phyloP scores from a whole-genome alignment of 2,888 invertebrate species.

The Chrysotoxum bicinctum region DNA sequence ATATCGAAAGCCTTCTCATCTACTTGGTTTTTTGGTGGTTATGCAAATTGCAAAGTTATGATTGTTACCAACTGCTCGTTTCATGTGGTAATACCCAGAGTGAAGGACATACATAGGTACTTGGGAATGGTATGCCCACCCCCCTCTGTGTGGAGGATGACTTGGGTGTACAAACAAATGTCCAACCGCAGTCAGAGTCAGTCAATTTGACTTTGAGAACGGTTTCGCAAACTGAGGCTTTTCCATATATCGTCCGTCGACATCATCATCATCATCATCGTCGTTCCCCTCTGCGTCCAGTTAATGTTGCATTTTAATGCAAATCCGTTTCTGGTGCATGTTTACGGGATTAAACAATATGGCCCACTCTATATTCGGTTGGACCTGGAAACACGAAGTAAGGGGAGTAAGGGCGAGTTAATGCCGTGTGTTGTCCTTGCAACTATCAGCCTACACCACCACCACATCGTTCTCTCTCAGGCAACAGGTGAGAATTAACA shows the following conservation, averaged over 20 bases:
- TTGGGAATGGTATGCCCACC: not conserved
- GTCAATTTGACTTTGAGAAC: constrained; percentile 69
- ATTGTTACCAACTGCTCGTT: constrained; percentile 63
- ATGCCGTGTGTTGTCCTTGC: constrained; percentile 13
- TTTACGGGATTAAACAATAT: constrained; percentile 72
- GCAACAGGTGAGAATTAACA: constrained; percentile 52
- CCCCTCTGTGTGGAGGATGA: not conserved
- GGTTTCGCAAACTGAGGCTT: constrained; percentile 66
- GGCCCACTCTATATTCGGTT: constrained; percentile 41
- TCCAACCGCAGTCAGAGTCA: constrained; percentile 71
- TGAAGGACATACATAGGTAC: not conserved
- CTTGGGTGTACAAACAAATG: constrained; percentile 59
- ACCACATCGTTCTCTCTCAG: not conserved
- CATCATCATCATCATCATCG: constrained; percentile 11
- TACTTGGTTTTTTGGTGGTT: constrained; percentile 62
- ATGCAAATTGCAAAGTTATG: constrained; percentile 72
- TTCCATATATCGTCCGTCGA: constrained; percentile 1
- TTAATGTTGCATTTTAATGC: constrained; percentile 72
- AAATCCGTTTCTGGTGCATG: constrained; percentile 67
- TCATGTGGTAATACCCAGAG: constrained; percentile 52
- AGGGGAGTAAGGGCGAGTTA: not conserved
- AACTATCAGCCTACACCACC: not conserved
- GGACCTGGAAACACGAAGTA: constrained; percentile 35
- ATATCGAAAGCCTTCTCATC: not conserved
- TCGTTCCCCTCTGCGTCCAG: not conserved